Evolutionary conservation across 2,797 vertebrate species (phyloP), one percentile per base, ranked within the genome.

Genomic region (Phoebastria nigripes): DNA sequence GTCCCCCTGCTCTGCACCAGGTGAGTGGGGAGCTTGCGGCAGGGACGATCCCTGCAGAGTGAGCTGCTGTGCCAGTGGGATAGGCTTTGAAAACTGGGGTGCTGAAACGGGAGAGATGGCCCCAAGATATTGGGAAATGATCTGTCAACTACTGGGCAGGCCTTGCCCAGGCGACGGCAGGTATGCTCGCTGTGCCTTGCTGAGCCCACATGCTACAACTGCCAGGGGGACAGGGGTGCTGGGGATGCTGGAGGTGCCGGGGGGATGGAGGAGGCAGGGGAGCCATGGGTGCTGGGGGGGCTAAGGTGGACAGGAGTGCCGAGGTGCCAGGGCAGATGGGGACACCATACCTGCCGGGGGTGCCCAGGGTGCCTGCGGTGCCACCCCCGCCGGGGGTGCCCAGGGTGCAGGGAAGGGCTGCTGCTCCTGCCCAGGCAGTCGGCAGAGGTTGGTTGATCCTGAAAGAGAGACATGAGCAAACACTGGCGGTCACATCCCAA

Each of bases 291-390:
- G 61, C 31, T 37, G 67, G 21, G n/a, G n/a, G n/a, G n/a, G n/a
- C n/a, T n/a, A n/a, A n/a, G 52, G 13, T 9, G 41, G 8, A 7
- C 0, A 1, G 31, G 37, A 51, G 20, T 12, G 31, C 25, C 0
- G 7, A 42, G 37, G 12, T 61, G 16, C 10, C 8, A 13, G 26
- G 46, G 46, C 31, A 71, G 33, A 4, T 31, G 33, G 39, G 56
- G 33, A 6, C 20, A 37, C 33, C 12, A 5, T 35, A 35, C 33
- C 46, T 61, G 26, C 8, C 3, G 5, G 20, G 19, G 31, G 15
- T 59, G 26, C 19, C 46, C 20, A 18, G 46, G 46, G 19, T 12
- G 31, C 12, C 51, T 31, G 51, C 10, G 16, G 29, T 31, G 29
- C 52, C 52, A 20, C 11, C 29, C 44, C 37, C 31, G 26, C 8